phyloP scores from a whole-genome alignment of 2,888 invertebrate species.

The Pseudeuparius sepicola region DNA sequence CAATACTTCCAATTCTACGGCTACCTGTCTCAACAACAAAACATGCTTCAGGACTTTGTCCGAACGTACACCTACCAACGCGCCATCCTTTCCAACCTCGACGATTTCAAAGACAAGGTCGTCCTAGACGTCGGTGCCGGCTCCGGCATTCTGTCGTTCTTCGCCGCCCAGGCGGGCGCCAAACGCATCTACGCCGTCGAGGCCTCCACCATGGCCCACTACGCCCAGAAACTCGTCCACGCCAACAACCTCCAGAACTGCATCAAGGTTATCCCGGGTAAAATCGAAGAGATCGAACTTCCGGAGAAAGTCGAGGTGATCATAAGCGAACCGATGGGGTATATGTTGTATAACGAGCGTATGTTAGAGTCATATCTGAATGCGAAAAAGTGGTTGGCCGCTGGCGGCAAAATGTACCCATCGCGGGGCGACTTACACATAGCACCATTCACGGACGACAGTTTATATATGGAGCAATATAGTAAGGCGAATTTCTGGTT shows the following conservation, averaged over 20 bases:
- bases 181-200: constrained; percentile 97
- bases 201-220: constrained; percentile 97
- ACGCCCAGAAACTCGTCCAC: constrained; percentile 82
- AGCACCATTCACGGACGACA: constrained; percentile 96
- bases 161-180: constrained; percentile 96
- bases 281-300: constrained; percentile 95
- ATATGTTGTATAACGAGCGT: constrained; percentile 97
- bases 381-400: constrained; percentile 95
- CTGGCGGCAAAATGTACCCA: constrained; percentile 93
- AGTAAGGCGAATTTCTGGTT: constrained; percentile 99
- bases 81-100: constrained; percentile 86
- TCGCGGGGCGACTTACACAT: constrained; percentile 93
- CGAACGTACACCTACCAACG: constrained; percentile 97
- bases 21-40: constrained; percentile 97
- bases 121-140: constrained; percentile 98
- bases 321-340: constrained; percentile 99
- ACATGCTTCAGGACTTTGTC: constrained; percentile 99
- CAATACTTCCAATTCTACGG: constrained; percentile 99
- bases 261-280: constrained; percentile 80
- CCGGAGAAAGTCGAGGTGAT: constrained; percentile 95
- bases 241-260: constrained; percentile 82
- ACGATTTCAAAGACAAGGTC: constrained; percentile 88
- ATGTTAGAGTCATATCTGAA: constrained; percentile 98
- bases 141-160: constrained; percentile 96
- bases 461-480: constrained; percentile 94